Base-by-base conservation (phyloP, 2,888 invertebrate genomes). In the Epistrophe eligans region DNA sequence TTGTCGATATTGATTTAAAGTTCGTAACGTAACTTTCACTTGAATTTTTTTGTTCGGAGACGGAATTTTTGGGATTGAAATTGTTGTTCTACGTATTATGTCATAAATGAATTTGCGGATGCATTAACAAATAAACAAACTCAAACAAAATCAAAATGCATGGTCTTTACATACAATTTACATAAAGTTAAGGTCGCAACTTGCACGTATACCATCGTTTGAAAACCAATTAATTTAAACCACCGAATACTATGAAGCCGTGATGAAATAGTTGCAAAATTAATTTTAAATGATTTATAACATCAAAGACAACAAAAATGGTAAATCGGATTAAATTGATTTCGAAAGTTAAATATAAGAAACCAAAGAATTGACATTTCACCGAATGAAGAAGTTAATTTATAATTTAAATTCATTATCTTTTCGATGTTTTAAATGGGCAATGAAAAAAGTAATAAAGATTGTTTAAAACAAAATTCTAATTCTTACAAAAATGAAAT, bases 231-330 rank as follows among this genome's bases (percentile, higher is more conserved):
- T 55, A 79, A 79, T 76, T 80, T 48, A 8, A 57, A 67, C 62
- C 57, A 62, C 15, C 32, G 48, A 70, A 13, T 45, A 11, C 43
- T 43, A 64, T 45, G 7, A 45, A 57, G n/a, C 9, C 40, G 24
- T 84, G 77, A 60, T 45, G 81, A 77, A 84, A 81, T 55, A 70
- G 70, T 81, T 82, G 77, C 85, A 70, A 85, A 81, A 82, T 81
- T 77, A 43, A 7, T 45, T 48, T 79, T 32, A 19, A 58, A 38
- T 62, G 40, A 77, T 62, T 72, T 19, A 45, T 19, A 32, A 70
- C 58, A 28, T 72, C 17, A 32, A 43, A 19, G 8, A 32, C 19
- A 50, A 55, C n/a, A 11, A 60, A 17, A 35, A 50, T 24, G 17
- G 1, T 38, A 67, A 67, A 35, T 67, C 4, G 19, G 67, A 50